Evolutionary conservation across 2,888 invertebrate genomes (phyloP).

Genomic region (Papilio protenor): DNA sequence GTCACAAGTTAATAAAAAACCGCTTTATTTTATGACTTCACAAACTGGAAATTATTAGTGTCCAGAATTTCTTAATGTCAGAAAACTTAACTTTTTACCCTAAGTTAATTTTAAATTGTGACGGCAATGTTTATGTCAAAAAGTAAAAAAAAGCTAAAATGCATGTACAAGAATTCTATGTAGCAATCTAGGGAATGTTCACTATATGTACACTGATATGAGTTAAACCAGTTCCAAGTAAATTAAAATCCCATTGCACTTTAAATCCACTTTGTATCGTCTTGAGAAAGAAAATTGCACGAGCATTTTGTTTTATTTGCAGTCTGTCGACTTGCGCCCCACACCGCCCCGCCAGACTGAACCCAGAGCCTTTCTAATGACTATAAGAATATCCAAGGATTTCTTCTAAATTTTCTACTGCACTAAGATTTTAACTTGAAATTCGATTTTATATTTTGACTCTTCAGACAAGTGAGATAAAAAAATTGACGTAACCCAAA

Average conservation of each 20-base stretch:
- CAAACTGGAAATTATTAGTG: no score
- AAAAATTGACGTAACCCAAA: background rate
- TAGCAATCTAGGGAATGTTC: background rate
- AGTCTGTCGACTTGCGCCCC: constrained; percentile 14
- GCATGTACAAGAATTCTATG: background rate
- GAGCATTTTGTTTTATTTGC: constrained; percentile 26
- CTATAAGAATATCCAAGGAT: constrained; percentile 4
- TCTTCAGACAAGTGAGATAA: background rate
- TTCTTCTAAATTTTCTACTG: constrained; percentile 13
- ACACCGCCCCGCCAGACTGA: background rate
- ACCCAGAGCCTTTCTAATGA: constrained; percentile 24
- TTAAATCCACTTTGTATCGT: constrained; percentile 21
- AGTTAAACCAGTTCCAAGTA: background rate
- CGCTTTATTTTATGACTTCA: no score
- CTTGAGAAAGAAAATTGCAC: constrained; percentile 28
- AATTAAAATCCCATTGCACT: constrained; percentile 17
- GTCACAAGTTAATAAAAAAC: no score
- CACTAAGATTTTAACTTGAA: background rate
- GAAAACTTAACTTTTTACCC: no score
- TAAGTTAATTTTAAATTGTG: no score
- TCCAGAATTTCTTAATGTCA: no score
- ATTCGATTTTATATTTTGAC: constrained; percentile 7
- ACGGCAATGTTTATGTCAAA: no score
- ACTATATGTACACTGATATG: background rate
- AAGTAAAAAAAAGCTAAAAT: no score